Evolutionary conservation across 2,888 invertebrate genomes (phyloP), one percentile per base, ranked within the genome.

Genomic region (Drosophila dives): DNA sequence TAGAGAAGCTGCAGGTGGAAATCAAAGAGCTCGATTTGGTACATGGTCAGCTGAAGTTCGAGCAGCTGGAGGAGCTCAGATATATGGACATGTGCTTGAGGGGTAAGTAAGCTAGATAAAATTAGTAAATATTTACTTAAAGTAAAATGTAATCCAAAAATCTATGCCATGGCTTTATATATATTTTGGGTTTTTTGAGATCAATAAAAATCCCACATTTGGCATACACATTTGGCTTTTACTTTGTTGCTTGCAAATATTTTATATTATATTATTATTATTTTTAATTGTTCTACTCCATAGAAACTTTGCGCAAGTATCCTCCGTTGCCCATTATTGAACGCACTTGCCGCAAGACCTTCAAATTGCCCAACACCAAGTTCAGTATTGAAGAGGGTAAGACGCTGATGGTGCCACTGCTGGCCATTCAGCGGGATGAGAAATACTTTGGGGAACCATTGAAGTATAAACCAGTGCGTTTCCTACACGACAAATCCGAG

Each of bases 381-480:
- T 86, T 83, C 6, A 81, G 82, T 7, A 88, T 94, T 17, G 89
- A 90, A 17, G 92, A 92, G 75, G 93, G 93, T 12, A 92, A 92
- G 33, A 81, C 91, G 0, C 75, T 93, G 36, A 86, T 92, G 59
- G 91, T 94, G 54, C 92, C 94, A 0, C 75, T 93, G 10, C 66
- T 92, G 72, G 93, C 93, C 56, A 91, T 94, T 23, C 94, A 94
- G 54, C 80, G 93, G 2, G 94, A 94, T 83, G 91, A 91, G 20
- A 83, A 91, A 32, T 86, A 93, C 68, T 94, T 93, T 66, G 91
- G 91, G 1, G 90, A 94, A 49, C 94, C 94, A 11, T 65, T 91
- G 45, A 91, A 90, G 60, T 94, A 93, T 72, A 92, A 93, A 49
- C 94, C 94, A 0, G 91, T 93, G 38, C 83, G 94, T n/a, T 94